phyloP scores from a whole-genome alignment of 2,113 vertebrate genomes.

The Laterallus jamaicensis region DNA sequence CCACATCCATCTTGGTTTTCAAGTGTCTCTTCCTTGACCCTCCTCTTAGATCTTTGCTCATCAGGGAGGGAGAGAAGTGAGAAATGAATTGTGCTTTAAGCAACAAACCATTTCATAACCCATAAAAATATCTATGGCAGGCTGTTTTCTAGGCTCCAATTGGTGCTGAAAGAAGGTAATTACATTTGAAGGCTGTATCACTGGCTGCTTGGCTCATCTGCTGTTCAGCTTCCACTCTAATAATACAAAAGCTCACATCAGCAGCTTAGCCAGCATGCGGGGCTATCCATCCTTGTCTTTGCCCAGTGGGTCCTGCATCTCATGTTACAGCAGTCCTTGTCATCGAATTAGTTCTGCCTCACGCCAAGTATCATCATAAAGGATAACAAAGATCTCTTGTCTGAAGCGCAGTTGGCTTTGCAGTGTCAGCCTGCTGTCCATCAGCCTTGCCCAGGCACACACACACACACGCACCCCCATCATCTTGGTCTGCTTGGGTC shows the following conservation, averaged over 20 bases:
- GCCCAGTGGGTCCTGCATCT: not conserved
- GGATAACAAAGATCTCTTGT: not conserved
- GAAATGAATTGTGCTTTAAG: not conserved
- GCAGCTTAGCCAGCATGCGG: not conserved
- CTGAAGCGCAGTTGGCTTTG: not conserved
- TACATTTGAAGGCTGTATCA: not conserved
- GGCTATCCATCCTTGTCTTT: not conserved
- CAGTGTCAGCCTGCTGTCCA: not conserved
- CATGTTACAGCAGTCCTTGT: not conserved
- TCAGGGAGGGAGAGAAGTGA: not conserved
- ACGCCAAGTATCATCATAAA: accelerated
- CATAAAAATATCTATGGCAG: not conserved
- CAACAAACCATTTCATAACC: not conserved
- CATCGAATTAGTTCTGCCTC: not conserved
- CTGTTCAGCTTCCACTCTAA: conserved; percentile 8
- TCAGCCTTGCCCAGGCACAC: not conserved
- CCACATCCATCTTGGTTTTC: not conserved
- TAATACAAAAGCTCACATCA: not conserved
- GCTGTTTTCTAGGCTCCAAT: not conserved
- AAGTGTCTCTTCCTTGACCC: not conserved
- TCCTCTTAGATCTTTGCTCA: not conserved
- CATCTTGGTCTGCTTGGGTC: not conserved
- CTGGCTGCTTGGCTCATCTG: not conserved
- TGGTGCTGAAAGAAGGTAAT: conserved; percentile 11
- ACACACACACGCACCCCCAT: too few relatives aligned